Base-by-base conservation (phyloP, 2,888 invertebrate species). In the Plagodis pulveraria region DNA sequence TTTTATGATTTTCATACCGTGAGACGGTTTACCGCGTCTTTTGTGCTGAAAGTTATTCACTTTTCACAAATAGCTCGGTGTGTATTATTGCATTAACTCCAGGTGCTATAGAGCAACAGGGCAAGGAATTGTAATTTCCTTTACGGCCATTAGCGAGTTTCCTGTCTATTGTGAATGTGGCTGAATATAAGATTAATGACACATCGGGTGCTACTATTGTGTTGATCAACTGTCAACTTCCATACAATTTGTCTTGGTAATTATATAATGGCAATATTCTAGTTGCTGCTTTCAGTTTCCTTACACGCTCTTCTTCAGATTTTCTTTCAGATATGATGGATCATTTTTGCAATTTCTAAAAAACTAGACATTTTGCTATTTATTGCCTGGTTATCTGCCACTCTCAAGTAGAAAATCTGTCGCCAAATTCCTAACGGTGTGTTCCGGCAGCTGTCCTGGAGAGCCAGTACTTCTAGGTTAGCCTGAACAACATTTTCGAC, bases 121-220 rank as follows among this genome's bases (percentile, higher is more conserved):
- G 72, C 74, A 82, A 83, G 81, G 83, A 84, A 86, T 80, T 84
- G 83, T 87, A 86, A 87, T 88, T 87, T 86, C 78, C 85, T 76
- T 71, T 68, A 73, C 76, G 74, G 73, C 84, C 86, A 87, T 90
- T 89, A 89, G 82, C 81, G 75, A 79, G 81, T 82, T 87, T 83
- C 78, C 83, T 76, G 80, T 73, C 77, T 74, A 80, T 87, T 87
- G 84, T 74, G 76, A 77, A 70, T 74, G 77, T 83, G 81, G 83
- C 83, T 87, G 88, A 88, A 87, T 86, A 81, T 81, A 88, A 87
- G 89, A 90, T 90, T 90, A 87, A 91, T 90, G 89, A 83, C 72
- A 67, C 70, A 63, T 61, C 49, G 72, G 72, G 76, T 73, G 72
- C 75, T 80, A 83, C 83, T 83, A 78, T 78, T 71, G 73, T 74